Conservation (phyloP, 2,113 vertebrate species). For the Leptocoma aspasia region DNA sequence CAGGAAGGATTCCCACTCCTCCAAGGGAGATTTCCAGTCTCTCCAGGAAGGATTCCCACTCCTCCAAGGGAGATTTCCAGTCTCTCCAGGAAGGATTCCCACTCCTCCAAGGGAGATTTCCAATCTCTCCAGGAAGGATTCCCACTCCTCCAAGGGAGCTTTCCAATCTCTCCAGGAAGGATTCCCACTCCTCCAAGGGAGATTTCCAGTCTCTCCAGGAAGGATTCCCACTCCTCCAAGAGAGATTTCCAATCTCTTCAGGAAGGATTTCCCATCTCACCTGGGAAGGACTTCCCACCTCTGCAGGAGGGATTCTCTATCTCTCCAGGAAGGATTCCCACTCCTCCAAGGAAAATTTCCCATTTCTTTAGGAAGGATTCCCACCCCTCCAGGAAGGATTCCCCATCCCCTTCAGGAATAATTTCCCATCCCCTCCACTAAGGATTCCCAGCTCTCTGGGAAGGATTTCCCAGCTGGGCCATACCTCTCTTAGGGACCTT, state of each 20-base stretch:
- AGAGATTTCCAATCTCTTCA: accelerated
- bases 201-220: not conserved
- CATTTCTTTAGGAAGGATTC: not conserved
- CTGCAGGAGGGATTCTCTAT: not conserved
- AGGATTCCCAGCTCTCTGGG: not conserved
- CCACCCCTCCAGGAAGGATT: not conserved
- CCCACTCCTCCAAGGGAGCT: too few relatives aligned
- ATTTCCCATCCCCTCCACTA: not conserved
- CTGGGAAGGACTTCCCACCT: too few relatives aligned
- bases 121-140: too few relatives aligned
- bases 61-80: not conserved
- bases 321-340: not conserved
- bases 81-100: not conserved
- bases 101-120: not conserved
- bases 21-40: too few relatives aligned
- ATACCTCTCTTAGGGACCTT: slow-evolving; percentile 90
- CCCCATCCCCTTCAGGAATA: too few relatives aligned
- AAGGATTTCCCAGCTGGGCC: not conserved
- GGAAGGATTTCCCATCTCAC: not conserved
- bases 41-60: not conserved
- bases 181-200: too few relatives aligned
- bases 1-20: not conserved
- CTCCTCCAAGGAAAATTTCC: not conserved
- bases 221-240: accelerated
- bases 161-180: too few relatives aligned